Evolutionary conservation across 2,113 vertebrate species (phyloP), one percentile per base, ranked within the genome.

Genomic region (Micronisus gabar): DNA sequence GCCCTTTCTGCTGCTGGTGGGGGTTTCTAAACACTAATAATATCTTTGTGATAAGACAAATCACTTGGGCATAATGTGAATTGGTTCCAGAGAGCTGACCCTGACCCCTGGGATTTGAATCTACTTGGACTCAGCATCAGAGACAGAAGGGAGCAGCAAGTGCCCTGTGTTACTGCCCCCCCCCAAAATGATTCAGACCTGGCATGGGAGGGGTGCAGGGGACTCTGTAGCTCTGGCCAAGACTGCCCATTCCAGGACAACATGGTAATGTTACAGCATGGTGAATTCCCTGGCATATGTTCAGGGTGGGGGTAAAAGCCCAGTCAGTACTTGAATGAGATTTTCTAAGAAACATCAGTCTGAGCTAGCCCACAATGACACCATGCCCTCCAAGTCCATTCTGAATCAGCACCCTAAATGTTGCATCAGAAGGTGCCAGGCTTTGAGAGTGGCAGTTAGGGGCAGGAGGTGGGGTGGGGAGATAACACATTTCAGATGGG

Each of bases 401-500:
- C 91, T 93, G 87, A 93, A 95, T 66, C 84, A 93, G 84, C 84
- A 80, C 62, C 18, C 58, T 50, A 15, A 52, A 66, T 10, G 30
- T 82, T 85, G 70, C 84, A 91, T 80, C 93, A 97, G 94, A 95
- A 90, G 81, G 71, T 72, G 48, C 78, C 74, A 65, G 74, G 48
- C 84, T 95, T 23, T 41, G 25, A 50, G 48, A 72, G 81, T 1
- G 58, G 78, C 92, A 90, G 95, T 90, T 96, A 65, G 58, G 74
- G 85, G 78, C 71, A 95, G 87, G 91, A 93, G 87, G 70, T 87
- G 91, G 72, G 53, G 26, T 68, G 53, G 15, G 41, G 34, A 95
- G 91, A 86, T 91, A 95, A 95, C 94, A 55, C 17, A 18, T 63
- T 95, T 95, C 67, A 52, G 50, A 93, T 29, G 62, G 68, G 83